Conservation (phyloP, 2,113 vertebrate species). For the Redunca redunca region DNA sequence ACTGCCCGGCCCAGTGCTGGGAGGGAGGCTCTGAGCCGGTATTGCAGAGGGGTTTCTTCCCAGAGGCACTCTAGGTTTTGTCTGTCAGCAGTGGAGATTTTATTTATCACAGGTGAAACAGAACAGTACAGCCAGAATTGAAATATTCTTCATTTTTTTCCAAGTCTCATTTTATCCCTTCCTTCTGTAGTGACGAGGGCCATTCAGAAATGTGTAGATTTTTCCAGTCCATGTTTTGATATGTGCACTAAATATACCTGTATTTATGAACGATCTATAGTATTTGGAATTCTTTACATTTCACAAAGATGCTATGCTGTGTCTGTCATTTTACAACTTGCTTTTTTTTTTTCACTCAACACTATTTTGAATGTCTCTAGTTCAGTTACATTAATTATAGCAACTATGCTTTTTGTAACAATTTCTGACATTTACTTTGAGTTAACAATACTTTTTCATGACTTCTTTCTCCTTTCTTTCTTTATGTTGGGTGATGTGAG, state of each 20-base stretch:
- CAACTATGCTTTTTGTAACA: neutral
- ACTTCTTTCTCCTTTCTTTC: neutral
- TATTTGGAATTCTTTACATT: neutral
- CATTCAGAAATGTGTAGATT: neutral
- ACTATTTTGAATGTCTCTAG: neutral
- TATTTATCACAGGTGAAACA: neutral
- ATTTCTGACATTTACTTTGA: conserved; percentile 35
- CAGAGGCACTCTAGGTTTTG: neutral
- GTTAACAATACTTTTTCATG: neutral
- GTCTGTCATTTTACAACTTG: neutral
- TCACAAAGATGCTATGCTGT: neutral
- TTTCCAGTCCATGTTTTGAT: neutral
- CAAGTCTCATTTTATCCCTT: neutral
- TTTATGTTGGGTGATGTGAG: neutral
- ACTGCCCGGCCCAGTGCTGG: fast-evolving
- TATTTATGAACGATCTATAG: neutral
- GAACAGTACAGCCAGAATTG: neutral
- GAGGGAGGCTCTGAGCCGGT: neutral
- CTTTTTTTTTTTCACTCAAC: neutral
- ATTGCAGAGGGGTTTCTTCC: neutral
- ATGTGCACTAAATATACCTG: neutral
- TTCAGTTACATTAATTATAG: neutral
- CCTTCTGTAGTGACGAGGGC: neutral
- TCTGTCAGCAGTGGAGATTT: neutral
- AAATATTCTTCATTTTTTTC: neutral